phyloP scores from a whole-genome alignment of 2,888 invertebrate species.

The Andrena hattorfiana region DNA sequence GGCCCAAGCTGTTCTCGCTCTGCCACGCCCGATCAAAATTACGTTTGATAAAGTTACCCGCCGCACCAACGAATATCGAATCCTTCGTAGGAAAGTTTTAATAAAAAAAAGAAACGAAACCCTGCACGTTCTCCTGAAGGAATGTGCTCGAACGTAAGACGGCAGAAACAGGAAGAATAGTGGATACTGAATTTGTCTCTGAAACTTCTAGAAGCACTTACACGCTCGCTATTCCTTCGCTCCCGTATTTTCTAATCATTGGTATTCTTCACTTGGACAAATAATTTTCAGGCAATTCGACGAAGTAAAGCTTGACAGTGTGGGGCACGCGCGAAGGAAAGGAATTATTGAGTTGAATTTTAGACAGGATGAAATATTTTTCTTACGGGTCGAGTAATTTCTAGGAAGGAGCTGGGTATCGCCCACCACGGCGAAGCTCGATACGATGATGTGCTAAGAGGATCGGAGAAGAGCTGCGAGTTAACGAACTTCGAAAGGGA shows the following conservation, averaged over 20 bases:
- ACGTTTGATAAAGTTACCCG: neutral
- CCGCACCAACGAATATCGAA: neutral
- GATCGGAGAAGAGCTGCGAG: conserved; percentile 4
- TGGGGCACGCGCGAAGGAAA: neutral
- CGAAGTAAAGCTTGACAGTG: neutral
- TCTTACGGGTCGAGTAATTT: conserved; percentile 21
- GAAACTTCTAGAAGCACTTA: too few relatives aligned
- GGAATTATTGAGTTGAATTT: neutral
- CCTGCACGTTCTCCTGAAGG: too few relatives aligned
- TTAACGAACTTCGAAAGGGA: conserved; percentile 47
- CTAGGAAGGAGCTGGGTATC: conserved; percentile 8
- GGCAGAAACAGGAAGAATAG: too few relatives aligned
- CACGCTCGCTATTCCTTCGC: too few relatives aligned
- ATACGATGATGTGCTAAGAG: conserved; percentile 20
- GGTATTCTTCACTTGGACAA: too few relatives aligned
- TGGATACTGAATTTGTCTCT: too few relatives aligned
- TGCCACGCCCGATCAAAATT: conserved; percentile 10
- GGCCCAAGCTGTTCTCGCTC: neutral
- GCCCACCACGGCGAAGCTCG: conserved; percentile 10
- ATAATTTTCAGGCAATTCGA: neutral
- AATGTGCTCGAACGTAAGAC: too few relatives aligned
- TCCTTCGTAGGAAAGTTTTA: neutral
- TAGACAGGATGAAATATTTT: conserved; percentile 3
- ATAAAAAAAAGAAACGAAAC: too few relatives aligned
- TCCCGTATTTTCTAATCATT: too few relatives aligned